Conservation (phyloP, 2,797 vertebrate genomes). For the Spheniscus humboldti region DNA sequence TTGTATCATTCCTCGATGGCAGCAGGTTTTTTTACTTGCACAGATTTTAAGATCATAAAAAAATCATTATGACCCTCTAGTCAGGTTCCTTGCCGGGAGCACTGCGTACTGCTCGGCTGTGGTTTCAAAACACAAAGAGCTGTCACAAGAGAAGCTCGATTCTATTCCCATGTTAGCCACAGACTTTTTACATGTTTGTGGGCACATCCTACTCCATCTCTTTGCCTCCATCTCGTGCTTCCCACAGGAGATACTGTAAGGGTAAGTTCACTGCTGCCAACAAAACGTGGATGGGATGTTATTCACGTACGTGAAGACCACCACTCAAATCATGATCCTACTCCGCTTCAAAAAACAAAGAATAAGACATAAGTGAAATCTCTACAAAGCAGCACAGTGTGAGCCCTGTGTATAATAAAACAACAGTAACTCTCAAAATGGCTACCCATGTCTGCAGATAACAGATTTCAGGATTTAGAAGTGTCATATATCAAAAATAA, state of each 20-base stretch:
- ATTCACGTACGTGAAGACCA: neutral
- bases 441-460: neutral
- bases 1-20: rapidly evolving
- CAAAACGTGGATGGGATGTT: neutral
- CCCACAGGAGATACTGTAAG: neutral
- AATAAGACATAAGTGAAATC: neutral
- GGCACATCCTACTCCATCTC: neutral
- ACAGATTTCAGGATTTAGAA: neutral
- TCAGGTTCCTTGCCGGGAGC: neutral
- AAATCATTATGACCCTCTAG: neutral
- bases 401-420: neutral
- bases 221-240: neutral
- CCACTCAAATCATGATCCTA: neutral
- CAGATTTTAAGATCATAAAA: neutral
- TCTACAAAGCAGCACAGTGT: neutral
- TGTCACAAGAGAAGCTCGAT: neutral
- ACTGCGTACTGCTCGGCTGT: neutral
- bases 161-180: neutral
- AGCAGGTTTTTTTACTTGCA: neutral
- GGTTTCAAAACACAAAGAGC: neutral
- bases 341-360: neutral
- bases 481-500: neutral
- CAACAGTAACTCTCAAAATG: neutral
- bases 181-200: neutral
- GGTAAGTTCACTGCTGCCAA: neutral